Conservation (phyloP, 2,888 invertebrate species). For the Andrena marginata region DNA sequence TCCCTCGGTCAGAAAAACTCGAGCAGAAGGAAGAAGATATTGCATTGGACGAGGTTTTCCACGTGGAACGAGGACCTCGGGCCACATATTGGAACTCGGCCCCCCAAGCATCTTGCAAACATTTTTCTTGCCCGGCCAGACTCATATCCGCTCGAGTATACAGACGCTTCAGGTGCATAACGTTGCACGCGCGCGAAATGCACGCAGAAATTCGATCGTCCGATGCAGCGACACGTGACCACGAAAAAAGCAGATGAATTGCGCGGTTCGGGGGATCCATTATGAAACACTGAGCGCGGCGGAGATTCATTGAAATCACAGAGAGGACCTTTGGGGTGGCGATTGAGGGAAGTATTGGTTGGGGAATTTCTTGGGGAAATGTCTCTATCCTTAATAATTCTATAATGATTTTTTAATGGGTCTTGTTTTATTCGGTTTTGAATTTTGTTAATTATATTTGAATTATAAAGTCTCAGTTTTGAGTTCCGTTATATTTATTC, state of each 20-base stretch:
- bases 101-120: conserved; percentile 59
- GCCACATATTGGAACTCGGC: conserved; percentile 52
- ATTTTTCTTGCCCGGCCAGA: conserved; percentile 46
- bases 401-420: no score
- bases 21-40: conserved; percentile 39
- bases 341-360: no score
- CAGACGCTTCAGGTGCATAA: conserved; percentile 22
- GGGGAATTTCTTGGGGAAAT: no score
- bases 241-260: not conserved
- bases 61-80: conserved; percentile 31
- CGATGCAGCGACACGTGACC: not conserved
- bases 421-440: no score
- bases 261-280: not conserved
- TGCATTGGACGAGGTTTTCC: conserved; percentile 44
- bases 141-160: conserved; percentile 56
- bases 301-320: conserved; percentile 21
- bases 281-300: not conserved
- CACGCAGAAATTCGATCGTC: conserved; percentile 26
- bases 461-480: no score
- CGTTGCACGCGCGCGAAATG: not conserved
- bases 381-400: no score
- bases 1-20: not conserved
- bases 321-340: no score
- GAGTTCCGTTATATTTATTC: no score
- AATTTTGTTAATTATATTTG: no score